These are phyloP conservation scores for Nymphalis c-album DNA, from an alignment of 2,888 invertebrate genomes.

Conservation along the genomic window DNA sequence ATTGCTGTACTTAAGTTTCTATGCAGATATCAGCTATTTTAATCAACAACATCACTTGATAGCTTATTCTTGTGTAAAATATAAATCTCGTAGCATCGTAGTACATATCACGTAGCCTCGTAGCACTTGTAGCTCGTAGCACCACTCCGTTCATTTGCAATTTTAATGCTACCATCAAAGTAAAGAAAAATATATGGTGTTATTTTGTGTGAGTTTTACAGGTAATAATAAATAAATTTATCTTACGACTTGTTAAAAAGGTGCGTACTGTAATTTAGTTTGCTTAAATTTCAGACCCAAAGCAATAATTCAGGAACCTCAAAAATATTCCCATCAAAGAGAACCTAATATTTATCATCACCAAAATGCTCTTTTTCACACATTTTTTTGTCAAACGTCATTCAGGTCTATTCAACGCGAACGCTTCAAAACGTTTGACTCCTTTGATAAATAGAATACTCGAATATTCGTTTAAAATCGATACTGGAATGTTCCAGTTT, in stretches of 20 bases:
- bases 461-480: conserved; percentile 7
- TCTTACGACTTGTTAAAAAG: too few relatives aligned
- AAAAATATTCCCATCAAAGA: too few relatives aligned
- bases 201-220: neutral
- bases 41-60: conserved; percentile 3
- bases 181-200: neutral
- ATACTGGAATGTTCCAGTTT: conserved; percentile 3
- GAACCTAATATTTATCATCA: neutral
- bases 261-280: too few relatives aligned
- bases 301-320: too few relatives aligned
- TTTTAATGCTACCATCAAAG: neutral
- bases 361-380: neutral
- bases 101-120: conserved; percentile 11
- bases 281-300: too few relatives aligned
- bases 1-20: too few relatives aligned
- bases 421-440: conserved; percentile 23
- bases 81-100: conserved; percentile 5
- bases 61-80: neutral
- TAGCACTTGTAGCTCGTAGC: conserved; percentile 11
- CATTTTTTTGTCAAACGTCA: neutral
- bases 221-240: too few relatives aligned
- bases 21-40: neutral
- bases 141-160: conserved; percentile 4
- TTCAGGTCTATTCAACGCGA: conserved; percentile 10
- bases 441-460: conserved; percentile 10